phyloP scores from a whole-genome alignment of 2,888 invertebrate species.

The Corbicula japonica region DNA sequence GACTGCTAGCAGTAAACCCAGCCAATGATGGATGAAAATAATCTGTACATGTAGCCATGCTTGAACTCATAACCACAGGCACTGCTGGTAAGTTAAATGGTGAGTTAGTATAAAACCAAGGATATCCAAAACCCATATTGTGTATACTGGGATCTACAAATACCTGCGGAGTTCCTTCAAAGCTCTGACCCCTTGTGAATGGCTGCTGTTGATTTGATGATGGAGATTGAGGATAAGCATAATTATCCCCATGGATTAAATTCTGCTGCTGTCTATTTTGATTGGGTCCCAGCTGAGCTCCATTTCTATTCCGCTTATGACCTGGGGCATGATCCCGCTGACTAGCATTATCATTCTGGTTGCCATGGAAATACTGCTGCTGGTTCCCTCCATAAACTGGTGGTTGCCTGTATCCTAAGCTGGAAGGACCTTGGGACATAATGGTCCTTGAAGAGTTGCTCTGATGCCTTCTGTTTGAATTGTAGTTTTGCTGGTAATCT shows the following conservation, averaged over 20 bases:
- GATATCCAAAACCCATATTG: conserved; percentile 19
- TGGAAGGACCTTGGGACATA: background rate
- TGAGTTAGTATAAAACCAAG: conserved; percentile 14
- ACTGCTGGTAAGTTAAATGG: conserved; percentile 27
- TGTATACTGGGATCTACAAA: conserved; percentile 17
- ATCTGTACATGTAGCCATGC: conserved; percentile 19
- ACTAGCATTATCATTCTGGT: conserved; percentile 50
- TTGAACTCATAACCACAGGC: conserved; percentile 16
- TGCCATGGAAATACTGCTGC: conserved; percentile 29
- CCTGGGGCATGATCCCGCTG: conserved; percentile 7
- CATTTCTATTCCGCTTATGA: conserved; percentile 15
- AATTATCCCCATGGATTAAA: conserved; percentile 16
- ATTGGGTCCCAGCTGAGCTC: conserved; percentile 6
- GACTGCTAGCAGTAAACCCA: conserved; percentile 11
- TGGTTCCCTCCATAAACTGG: conserved; percentile 2
- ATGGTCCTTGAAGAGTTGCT: conserved; percentile 23
- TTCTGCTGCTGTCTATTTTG: conserved; percentile 26
- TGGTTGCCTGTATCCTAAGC: too few species aligned
- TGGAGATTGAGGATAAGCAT: conserved; percentile 23
- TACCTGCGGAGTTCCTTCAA: conserved; percentile 38
- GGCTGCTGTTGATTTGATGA: conserved; percentile 4
- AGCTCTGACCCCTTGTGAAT: conserved; percentile 9
- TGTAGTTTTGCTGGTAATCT: conserved; percentile 14
- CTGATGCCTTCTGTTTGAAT: conserved; percentile 30
- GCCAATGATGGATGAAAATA: conserved; percentile 7